Percentiles rank a stretch among this genome's conserved stretches.
phyloP scores from a whole-genome alignment of 2,888 invertebrate species.

The Horisme vitalbata region DNA sequence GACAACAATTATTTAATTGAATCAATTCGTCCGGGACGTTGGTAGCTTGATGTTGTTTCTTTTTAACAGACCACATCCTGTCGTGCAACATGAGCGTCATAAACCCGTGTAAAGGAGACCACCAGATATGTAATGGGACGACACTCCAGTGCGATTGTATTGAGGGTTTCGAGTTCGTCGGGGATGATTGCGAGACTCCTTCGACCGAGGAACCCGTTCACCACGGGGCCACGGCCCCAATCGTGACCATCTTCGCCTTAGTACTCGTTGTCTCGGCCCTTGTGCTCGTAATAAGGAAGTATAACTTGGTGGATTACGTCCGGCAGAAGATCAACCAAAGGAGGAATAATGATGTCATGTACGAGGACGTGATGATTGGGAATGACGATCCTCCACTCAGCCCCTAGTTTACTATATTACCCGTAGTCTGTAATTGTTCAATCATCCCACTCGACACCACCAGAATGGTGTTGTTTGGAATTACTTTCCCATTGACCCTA shows the following conservation, averaged over 20 bases:
- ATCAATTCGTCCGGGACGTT: constrained; percentile 70
- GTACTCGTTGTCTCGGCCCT: constrained; percentile 65
- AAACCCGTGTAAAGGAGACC: constrained; percentile 49
- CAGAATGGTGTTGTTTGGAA: no score
- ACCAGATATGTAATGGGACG: constrained; percentile 59
- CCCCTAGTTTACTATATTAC: constrained; percentile 53
- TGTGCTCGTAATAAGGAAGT: constrained; percentile 69
- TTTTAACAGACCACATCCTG: constrained; percentile 80
- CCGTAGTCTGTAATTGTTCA: constrained; percentile 33
- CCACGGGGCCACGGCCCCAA: constrained; percentile 56
- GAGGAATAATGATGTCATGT: constrained; percentile 71
- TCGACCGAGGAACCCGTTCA: constrained; percentile 31
- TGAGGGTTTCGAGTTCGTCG: constrained; percentile 50
- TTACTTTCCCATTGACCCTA: no score
- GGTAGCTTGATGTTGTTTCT: constrained; percentile 37
- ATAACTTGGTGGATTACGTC: constrained; percentile 69
- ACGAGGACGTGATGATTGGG: constrained; percentile 82
- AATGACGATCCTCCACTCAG: constrained; percentile 78
- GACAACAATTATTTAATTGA: constrained; percentile 79
- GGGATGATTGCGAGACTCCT: constrained; percentile 54
- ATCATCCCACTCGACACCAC: no score
- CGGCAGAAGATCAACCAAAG: constrained; percentile 65
- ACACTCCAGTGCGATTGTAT: constrained; percentile 56
- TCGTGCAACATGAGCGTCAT: constrained; percentile 62
- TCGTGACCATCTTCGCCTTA: constrained; percentile 66